Evolutionary conservation across 2,797 vertebrate genomes (phyloP).

Genomic region (Miichthys miiuy): DNA sequence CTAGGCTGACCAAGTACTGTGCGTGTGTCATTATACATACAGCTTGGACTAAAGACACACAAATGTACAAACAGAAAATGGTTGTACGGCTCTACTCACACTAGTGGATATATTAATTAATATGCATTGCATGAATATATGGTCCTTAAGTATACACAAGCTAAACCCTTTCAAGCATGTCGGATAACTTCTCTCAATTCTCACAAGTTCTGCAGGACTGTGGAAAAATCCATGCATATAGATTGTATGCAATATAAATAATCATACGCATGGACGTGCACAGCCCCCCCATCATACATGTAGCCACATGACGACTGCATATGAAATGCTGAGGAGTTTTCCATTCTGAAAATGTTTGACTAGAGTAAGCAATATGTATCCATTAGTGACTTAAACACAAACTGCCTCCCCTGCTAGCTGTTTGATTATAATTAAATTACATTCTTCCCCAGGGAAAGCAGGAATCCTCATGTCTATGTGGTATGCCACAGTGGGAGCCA

Average conservation of each 20-base stretch:
- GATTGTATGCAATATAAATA: conserved; percentile 55
- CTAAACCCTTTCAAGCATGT: conserved; percentile 48
- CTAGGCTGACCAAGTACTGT: conserved; percentile 46
- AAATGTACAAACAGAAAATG: conserved; percentile 31
- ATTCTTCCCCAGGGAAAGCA: conserved; percentile 81
- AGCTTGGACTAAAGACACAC: conserved; percentile 36
- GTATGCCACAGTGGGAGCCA: conserved; percentile 72
- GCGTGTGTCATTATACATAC: conserved; percentile 55
- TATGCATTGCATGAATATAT: conserved; percentile 47
- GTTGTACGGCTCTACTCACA: conserved; percentile 25
- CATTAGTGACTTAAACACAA: conserved; percentile 85
- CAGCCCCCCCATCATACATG: conserved; percentile 19
- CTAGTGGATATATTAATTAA: conserved; percentile 49
- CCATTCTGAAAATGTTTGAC: conserved; percentile 70
- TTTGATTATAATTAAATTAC: conserved; percentile 93
- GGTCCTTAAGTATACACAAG: conserved; percentile 42
- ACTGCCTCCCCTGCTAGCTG: conserved; percentile 86
- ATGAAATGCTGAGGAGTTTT: conserved; percentile 44
- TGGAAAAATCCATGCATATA: conserved; percentile 49
- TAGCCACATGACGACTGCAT: conserved; percentile 5
- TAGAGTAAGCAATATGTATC: conserved; percentile 83
- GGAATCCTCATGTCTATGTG: conserved; percentile 75
- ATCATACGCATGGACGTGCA: conserved; percentile 47
- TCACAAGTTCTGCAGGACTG: conserved; percentile 29
- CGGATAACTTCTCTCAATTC: conserved; percentile 50